Evolutionary conservation across 2,113 vertebrate species (phyloP).

Genomic region (human (Homo sapiens)): GRCh38 chr17:32373001-32373500

Average conservation of each 20-base stretch:
- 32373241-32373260: conserved; percentile 61
- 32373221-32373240: conserved; percentile 1
- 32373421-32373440: conserved; percentile 99
- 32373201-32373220: conserved; percentile 28
- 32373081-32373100: conserved; percentile 39
- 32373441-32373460: conserved; percentile 99
- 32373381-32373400: conserved; percentile 99
- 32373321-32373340: conserved; percentile 79
- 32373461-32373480: conserved; percentile 93
- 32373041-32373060: conserved; percentile 70
- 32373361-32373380: conserved; percentile 95
- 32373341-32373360: conserved; percentile 88
- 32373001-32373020: conserved; percentile 82
- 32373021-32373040: conserved; percentile 37
- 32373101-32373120: conserved; percentile 63
- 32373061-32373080: conserved; percentile 68
- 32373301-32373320: conserved; percentile 84
- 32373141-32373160: conserved; percentile 64
- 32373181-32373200: conserved; percentile 67
- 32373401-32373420: conserved; percentile 99
- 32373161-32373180: conserved; percentile 75
- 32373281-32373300: conserved; percentile 78
- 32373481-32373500: conserved; percentile 95
- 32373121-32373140: conserved; percentile 60
- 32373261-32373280: not conserved